Base-by-base conservation (phyloP, 2,797 vertebrate genomes). In the Cetoscarus ocellatus region DNA sequence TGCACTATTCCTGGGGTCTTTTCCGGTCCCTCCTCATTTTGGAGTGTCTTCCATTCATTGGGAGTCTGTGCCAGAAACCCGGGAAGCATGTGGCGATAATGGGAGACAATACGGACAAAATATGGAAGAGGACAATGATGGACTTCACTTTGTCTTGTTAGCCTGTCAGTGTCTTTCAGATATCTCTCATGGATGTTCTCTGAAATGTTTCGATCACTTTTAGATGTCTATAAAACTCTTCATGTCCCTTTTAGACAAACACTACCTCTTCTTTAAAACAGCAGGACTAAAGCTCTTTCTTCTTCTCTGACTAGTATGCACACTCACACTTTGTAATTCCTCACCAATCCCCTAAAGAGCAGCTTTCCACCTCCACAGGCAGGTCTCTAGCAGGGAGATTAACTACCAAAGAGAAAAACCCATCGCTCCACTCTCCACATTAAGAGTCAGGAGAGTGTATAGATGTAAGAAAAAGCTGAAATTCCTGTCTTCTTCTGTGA, bases 31-130 rank as follows among this genome's bases (percentile, higher is more conserved):
- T 62, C 79, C 76, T 86, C 75, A 72, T 88, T 86, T 81, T 45
- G 67, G 56, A 69, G 73, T 80, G 47, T 73, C 85, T 92, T 94
- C 68, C 73, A 94, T 94, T 94, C 94, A 95, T 94, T 75, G 76
- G 79, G 59, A 44, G 68, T 79, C 64, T 78, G 82, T 88, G 92
- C 91, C 91, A 93, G 79, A 61, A 70, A 73, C 76, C 27, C 9
- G 67, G 67, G 58, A 84, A 73, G 27, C 79, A 69, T 47, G 73
- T 57, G 66, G 70, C 8, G 12, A 49, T 83, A 73, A 88, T 82
- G 59, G 62, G 7, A 14, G 15, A 51, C 66, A 79, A 75, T 73
- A 75, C 53, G 74, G 66, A 49, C 55, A 56, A 10, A 66, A 51
- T 61, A 62, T 15, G 53, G 65, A 68, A 52, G 27, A 58, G 51